These are phyloP conservation scores for Mythimna vitellina DNA, from an alignment of 2,888 invertebrate genomes.

Conservation along the genomic window DNA sequence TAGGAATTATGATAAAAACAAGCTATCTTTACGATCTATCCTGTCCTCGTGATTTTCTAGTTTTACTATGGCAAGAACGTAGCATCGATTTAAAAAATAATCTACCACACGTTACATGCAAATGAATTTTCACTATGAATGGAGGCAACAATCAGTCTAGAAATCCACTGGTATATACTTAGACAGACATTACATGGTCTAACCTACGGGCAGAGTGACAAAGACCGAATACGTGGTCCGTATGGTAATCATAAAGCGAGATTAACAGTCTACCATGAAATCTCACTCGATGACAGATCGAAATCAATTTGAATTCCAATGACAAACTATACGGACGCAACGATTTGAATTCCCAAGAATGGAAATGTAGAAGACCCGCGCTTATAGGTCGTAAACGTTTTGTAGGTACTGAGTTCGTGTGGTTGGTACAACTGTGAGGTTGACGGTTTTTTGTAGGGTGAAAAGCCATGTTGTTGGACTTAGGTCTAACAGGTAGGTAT, in stretches of 20 bases:
- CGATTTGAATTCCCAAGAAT: constrained; percentile 71
- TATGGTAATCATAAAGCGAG: constrained; percentile 74
- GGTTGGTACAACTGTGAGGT: constrained; percentile 48
- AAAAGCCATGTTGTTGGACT: constrained; percentile 17
- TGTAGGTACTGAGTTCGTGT: constrained; percentile 57
- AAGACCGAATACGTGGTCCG: constrained; percentile 69
- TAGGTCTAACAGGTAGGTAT: no score
- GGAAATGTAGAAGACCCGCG: constrained; percentile 69
- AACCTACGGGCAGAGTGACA: constrained; percentile 60
- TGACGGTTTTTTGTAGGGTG: constrained; percentile 42
- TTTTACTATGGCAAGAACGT: constrained; percentile 10
- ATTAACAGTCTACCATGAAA: constrained; percentile 73
- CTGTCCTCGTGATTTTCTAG: constrained; percentile 4
- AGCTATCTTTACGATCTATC: constrained; percentile 15
- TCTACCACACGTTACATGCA: constrained; percentile 5
- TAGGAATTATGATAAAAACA: constrained; percentile 33
- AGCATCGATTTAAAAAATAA: neutral
- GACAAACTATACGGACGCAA: constrained; percentile 62
- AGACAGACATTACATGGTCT: constrained; percentile 50
- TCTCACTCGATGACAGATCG: constrained; percentile 73
- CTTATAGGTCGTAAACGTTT: constrained; percentile 70
- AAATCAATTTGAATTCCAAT: constrained; percentile 75
- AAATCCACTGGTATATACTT: constrained; percentile 43
- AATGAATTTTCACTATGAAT: constrained; percentile 43
- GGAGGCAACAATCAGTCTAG: constrained; percentile 42